Conservation (phyloP, 1,140 invertebrate species). For the Globodera rostochiensis region DNA sequence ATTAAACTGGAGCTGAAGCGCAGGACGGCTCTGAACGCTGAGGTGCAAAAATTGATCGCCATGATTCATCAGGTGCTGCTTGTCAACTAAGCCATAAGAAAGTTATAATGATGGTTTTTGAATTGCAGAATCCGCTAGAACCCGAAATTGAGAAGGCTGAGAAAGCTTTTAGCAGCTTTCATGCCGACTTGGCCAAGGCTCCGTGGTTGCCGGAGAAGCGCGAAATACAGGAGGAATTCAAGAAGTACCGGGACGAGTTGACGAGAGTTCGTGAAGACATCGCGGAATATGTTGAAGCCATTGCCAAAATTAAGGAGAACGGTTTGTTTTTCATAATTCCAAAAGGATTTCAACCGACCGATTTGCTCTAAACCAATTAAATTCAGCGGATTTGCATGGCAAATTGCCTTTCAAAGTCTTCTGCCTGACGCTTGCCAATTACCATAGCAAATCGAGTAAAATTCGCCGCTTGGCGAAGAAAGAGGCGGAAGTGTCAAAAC, state of each 20-base stretch:
- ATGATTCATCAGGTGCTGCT: neutral
- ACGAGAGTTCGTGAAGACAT: neutral
- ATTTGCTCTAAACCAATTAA: too few relatives aligned
- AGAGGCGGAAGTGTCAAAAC: neutral
- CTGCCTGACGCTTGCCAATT: neutral
- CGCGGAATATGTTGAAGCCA: neutral
- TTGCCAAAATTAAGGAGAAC: neutral
- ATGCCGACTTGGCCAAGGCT: neutral
- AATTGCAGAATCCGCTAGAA: neutral
- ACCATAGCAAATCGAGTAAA: neutral
- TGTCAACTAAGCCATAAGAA: too few relatives aligned
- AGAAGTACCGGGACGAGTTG: neutral
- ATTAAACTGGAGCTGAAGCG: neutral
- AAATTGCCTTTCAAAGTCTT: neutral
- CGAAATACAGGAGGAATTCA: neutral
- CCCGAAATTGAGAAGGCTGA: neutral
- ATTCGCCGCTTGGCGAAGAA: neutral
- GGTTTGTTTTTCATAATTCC: neutral
- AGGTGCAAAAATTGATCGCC: neutral
- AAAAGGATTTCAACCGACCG: neutral
- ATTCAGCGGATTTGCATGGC: neutral
- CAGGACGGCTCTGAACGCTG: neutral
- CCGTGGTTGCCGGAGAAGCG: neutral
- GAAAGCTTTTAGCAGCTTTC: neutral
- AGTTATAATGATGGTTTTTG: neutral